A percentile compares a stretch with the other conserved stretches of the same genome.
These are phyloP conservation scores for Alviniconcha strummeri DNA, from an alignment of 2,888 invertebrate species.

Conservation along the genomic window DNA sequence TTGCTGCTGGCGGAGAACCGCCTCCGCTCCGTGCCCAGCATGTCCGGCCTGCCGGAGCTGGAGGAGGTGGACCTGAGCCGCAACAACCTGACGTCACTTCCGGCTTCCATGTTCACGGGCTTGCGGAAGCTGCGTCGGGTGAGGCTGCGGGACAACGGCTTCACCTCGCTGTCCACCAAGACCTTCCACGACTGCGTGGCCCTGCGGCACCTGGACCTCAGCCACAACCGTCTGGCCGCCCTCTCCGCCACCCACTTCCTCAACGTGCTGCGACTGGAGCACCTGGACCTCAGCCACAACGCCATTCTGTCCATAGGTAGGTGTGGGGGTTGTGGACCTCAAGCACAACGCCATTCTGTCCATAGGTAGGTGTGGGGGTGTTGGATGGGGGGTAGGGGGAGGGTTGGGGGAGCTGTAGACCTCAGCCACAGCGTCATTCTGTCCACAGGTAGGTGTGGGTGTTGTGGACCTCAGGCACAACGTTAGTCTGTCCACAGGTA, in stretches of 20 bases:
- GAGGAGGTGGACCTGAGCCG: slow-evolving; percentile 46
- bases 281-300: slow-evolving; percentile 45
- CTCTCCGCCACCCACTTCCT: slow-evolving; percentile 39
- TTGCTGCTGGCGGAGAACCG: slow-evolving; percentile 40
- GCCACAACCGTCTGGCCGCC: slow-evolving; percentile 42
- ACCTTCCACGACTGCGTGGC: slow-evolving; percentile 47
- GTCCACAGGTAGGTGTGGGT: slow-evolving; percentile 32
- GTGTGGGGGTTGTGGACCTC: slow-evolving; percentile 42
- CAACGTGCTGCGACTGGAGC: slow-evolving; percentile 39
- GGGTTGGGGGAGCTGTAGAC: slow-evolving; percentile 44
- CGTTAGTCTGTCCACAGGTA: slow-evolving; percentile 21
- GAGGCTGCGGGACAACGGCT: slow-evolving; percentile 43
- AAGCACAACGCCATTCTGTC: slow-evolving; percentile 37
- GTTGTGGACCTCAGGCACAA: slow-evolving; percentile 50
- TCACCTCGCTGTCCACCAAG: slow-evolving; percentile 42
- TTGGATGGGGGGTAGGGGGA: slow-evolving; percentile 40
- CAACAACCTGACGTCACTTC: slow-evolving; percentile 44
- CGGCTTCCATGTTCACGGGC: slow-evolving; percentile 42
- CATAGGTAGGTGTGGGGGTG: slow-evolving; percentile 26
- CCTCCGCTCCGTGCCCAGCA: slow-evolving; percentile 23
- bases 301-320: slow-evolving; percentile 35
- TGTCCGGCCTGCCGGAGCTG: slow-evolving; percentile 11
- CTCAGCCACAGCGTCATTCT: slow-evolving; percentile 36
- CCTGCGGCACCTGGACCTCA: slow-evolving; percentile 47
- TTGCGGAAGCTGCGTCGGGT: slow-evolving; percentile 43